Evolutionary conservation across 2,113 vertebrate genomes (phyloP), one percentile per base, ranked within the genome.

Genomic region (Tychaedon coryphoeus): DNA sequence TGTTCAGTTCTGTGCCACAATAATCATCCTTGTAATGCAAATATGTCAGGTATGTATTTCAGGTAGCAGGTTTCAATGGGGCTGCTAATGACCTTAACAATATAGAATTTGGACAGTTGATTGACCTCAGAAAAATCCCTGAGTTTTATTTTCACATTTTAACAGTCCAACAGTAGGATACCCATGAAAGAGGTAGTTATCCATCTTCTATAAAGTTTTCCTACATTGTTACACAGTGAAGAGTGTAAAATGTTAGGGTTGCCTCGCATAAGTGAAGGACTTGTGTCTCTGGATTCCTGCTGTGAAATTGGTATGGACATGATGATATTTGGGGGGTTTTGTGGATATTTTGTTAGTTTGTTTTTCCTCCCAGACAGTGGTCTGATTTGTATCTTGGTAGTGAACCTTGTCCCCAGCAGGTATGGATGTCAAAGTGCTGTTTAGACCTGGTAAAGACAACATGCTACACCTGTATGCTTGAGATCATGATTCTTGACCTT

Each of bases 1-100:
- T 0, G 0, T 84, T 60, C 42, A 36, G 8, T 58, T 64, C 51
- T 2, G 0, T 84, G 33, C 31, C 48, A 64, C 40, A 78, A 22
- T 9, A 61, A 19, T 70, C 26, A 28, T 67, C 22, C 20, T 79
- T 51, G 24, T 3, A 6, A n/a, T 82, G 64, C 12, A 61, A 69
- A 40, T 43, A 5, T 29, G 12, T 20, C n/a, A 24, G 19, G n/a
- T n/a, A n/a, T 0, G 0, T 87, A 13, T 67, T 88, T 53, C 51
- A 51, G 43, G 24, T 57, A 72, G 29, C 13, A 50, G 36, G 12
- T 65, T 61, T 79, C 48, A 13, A 0, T 60, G 28, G 13, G 9
- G 25, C 56, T 90, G 12, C 19, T 72, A 23, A 71, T 85, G 31
- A 75, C 34, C 4, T 4, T 71, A 65, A 40, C 0, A 1, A 8